These are phyloP conservation scores for Podarcis siculus DNA, from an alignment of 2,797 vertebrate species.

Conservation along the genomic window DNA sequence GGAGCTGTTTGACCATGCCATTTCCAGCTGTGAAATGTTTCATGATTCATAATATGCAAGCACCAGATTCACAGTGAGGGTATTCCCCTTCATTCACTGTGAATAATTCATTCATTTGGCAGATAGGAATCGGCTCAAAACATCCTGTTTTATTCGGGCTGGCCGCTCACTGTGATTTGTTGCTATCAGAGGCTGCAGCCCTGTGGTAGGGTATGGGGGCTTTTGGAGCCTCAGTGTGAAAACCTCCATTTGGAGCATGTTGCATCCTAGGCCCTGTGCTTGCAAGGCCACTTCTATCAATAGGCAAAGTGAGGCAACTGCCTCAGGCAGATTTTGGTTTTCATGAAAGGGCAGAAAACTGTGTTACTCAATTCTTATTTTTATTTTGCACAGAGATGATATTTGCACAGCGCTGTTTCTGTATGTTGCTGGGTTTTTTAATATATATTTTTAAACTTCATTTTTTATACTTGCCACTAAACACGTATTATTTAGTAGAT, in stretches of 20 bases:
- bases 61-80: background rate
- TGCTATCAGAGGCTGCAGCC: background rate
- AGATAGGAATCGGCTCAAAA: background rate
- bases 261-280: no score
- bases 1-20: background rate
- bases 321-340: background rate
- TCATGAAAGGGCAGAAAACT: no score
- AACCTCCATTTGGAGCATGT: background rate
- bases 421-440: no score
- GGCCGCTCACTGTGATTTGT: background rate
- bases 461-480: no score
- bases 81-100: background rate
- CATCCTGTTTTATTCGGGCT: background rate
- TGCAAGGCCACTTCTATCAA: background rate
- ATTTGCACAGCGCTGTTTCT: no score
- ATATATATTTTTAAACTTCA: no score
- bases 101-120: background rate
- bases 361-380: no score
- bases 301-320: background rate
- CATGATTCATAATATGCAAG: constrained; percentile 25
- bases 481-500: no score
- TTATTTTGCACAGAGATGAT: no score
- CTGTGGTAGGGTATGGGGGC: background rate
- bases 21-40: constrained; percentile 16
- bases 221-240: background rate